These are phyloP conservation scores for Onychostoma macrolepis DNA, from an alignment of 2,113 vertebrate species.

Conservation along the genomic window DNA sequence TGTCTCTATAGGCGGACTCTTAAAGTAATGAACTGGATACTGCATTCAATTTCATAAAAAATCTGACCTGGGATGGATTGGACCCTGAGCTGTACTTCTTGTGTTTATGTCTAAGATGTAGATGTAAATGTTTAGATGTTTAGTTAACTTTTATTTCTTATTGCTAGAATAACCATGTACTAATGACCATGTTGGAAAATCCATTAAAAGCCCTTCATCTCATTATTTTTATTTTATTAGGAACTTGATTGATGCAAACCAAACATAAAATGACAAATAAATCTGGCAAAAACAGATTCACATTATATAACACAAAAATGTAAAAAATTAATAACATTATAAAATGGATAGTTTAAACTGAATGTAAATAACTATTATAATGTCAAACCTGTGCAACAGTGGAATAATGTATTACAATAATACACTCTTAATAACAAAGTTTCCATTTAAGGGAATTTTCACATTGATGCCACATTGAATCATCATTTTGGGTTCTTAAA, in stretches of 20 bases:
- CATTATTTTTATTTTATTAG: background rate
- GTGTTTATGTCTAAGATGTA: background rate
- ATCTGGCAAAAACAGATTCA: background rate
- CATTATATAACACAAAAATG: background rate
- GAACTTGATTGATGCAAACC: background rate
- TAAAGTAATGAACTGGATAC: constrained; percentile 4
- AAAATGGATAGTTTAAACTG: background rate
- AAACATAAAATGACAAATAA: background rate
- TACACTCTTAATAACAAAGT: background rate
- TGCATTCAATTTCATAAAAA: background rate
- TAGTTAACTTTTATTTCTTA: background rate
- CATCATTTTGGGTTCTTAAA: background rate
- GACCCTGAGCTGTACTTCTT: background rate
- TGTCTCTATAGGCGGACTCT: background rate
- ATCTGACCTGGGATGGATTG: background rate
- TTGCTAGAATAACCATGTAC: background rate
- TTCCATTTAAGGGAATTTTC: background rate
- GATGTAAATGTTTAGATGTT: background rate
- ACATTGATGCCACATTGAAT: background rate
- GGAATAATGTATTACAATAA: background rate
- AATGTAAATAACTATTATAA: background rate
- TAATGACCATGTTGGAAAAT: background rate
- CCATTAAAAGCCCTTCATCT: background rate
- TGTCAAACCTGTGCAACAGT: background rate
- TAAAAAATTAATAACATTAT: background rate